phyloP scores from a whole-genome alignment of 2,888 invertebrate species.

The Zygogramma bicolorata region DNA sequence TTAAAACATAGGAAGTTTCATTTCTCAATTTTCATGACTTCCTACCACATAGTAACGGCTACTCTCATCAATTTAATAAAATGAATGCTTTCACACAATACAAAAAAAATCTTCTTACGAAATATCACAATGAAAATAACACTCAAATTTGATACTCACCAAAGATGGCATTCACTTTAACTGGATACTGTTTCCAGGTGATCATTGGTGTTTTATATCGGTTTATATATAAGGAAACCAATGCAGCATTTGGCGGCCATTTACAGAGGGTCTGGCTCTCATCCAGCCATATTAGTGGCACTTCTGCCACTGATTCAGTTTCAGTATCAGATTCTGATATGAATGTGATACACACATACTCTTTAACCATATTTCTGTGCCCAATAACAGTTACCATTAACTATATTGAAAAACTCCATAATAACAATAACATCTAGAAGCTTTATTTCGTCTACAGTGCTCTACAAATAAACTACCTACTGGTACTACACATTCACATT shows the following conservation, averaged over 20 bases:
- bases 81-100: not conserved
- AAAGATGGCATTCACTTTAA: constrained; percentile 1
- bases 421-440: too few relatives aligned
- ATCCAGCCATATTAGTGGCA: constrained; percentile 14
- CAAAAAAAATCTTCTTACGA: not conserved
- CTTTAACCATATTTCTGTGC: constrained; percentile 1
- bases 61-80: too few relatives aligned
- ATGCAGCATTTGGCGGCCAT: constrained; percentile 8
- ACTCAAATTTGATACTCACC: too few relatives aligned
- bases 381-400: not conserved
- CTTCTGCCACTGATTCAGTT: constrained; percentile 6
- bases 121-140: too few relatives aligned
- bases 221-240: constrained; percentile 1
- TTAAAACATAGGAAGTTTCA: too few relatives aligned
- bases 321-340: not conserved
- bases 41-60: too few relatives aligned
- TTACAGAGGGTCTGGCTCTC: constrained; percentile 4
- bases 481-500: too few relatives aligned
- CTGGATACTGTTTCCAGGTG: not conserved
- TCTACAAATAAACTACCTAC: too few relatives aligned
- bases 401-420: too few relatives aligned
- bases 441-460: too few relatives aligned
- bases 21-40: too few relatives aligned
- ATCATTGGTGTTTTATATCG: not conserved
- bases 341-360: constrained; percentile 10